A percentile compares a stretch with the other conserved stretches of the same genome.
Conservation (phyloP, 92 coral and sea anemone species). For the Meandrina meandrites region DNA sequence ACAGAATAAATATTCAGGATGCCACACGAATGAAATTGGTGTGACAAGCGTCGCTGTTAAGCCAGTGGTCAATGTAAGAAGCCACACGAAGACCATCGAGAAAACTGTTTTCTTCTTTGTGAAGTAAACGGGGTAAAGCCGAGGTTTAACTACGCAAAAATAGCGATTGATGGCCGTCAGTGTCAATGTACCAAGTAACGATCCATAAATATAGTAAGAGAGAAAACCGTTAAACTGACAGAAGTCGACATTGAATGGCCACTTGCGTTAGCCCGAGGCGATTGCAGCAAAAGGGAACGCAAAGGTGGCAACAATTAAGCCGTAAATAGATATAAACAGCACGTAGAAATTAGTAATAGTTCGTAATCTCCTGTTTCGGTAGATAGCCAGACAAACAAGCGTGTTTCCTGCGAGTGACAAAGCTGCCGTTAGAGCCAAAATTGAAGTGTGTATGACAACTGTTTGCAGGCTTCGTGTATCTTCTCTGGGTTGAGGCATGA, state of each 20-base stretch:
- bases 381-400: slow-evolving; percentile 13
- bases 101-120: neutral
- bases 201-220: neutral
- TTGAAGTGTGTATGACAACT: neutral
- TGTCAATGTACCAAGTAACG: neutral
- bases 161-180: slow-evolving; percentile 9
- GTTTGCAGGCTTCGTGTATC: slow-evolving; percentile 2
- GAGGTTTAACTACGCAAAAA: slow-evolving; percentile 12
- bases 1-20: neutral
- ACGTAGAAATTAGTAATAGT: neutral
- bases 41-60: neutral
- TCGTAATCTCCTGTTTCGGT: slow-evolving; percentile 22
- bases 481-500: neutral
- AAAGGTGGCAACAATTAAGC: neutral
- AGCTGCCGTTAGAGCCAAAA: neutral
- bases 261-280: neutral
- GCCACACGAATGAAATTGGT: neutral
- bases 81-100: neutral
- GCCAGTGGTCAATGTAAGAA: neutral
- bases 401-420: slow-evolving; percentile 11
- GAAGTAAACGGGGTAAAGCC: neutral
- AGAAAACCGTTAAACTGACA: slow-evolving; percentile 4
- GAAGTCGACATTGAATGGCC: neutral
- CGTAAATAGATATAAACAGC: neutral
- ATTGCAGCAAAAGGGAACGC: neutral